Conservation (phyloP, 2,113 vertebrate species). For the Scatophagus argus region DNA sequence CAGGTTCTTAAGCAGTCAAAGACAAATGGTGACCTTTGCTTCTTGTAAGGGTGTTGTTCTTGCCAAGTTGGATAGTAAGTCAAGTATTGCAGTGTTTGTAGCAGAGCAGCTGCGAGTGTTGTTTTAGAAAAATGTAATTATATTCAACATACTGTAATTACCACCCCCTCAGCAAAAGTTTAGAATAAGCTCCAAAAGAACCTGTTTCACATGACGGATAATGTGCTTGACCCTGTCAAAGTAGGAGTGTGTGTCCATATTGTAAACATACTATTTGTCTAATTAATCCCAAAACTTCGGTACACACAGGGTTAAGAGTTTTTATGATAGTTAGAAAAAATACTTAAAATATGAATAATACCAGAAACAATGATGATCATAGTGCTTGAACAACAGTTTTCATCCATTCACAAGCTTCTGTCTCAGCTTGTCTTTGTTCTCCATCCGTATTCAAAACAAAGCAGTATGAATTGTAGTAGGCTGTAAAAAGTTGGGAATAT, state of each 20-base stretch:
- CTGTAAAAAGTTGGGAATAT: background rate
- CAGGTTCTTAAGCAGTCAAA: constrained; percentile 27
- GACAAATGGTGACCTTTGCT: constrained; percentile 30
- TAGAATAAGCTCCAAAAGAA: background rate
- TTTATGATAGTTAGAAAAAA: background rate
- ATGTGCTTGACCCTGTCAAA: background rate
- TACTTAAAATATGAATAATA: background rate
- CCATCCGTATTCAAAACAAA: constrained; percentile 50
- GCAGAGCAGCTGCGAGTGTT: background rate
- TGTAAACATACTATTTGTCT: background rate
- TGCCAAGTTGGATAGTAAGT: constrained; percentile 5
- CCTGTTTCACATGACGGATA: constrained; percentile 4
- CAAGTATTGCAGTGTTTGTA: constrained; percentile 2
- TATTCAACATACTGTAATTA: background rate
- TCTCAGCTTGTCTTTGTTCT: background rate
- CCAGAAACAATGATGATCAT: background rate
- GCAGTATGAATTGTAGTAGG: background rate
- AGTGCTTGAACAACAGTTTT: background rate
- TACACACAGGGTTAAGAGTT: background rate
- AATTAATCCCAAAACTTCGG: background rate
- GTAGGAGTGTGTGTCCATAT: background rate
- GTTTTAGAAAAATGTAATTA: background rate
- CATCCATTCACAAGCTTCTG: background rate
- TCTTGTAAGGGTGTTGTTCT: constrained; percentile 1
- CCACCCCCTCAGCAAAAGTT: background rate